These are phyloP conservation scores for Calephelis nemesis DNA, from an alignment of 1,140 invertebrate genomes.

Conservation along the genomic window DNA sequence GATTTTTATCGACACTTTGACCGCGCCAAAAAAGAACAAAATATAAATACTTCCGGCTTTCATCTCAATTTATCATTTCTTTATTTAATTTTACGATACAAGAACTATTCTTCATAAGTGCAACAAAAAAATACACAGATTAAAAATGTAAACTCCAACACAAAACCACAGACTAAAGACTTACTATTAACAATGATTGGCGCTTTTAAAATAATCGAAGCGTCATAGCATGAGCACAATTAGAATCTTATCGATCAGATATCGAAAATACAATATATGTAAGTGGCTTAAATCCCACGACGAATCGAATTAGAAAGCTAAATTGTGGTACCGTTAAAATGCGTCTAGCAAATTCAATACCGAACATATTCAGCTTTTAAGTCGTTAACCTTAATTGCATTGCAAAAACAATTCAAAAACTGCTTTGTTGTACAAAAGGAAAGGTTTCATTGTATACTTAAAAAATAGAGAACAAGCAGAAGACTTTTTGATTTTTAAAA, in stretches of 20 bases:
- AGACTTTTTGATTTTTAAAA: no score
- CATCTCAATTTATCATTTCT: no score
- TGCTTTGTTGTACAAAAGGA: background rate
- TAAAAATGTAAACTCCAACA: conserved; percentile 2
- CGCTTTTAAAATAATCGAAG: conserved; percentile 33
- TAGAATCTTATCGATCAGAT: conserved; percentile 52
- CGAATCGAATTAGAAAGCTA: conserved; percentile 63
- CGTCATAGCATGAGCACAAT: conserved; percentile 51
- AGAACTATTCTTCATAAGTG: no score
- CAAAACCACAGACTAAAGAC: conserved; percentile 20
- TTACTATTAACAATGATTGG: conserved; percentile 10
- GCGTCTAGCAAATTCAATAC: conserved; percentile 39
- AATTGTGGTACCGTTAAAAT: conserved; percentile 52
- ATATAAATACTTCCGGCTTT: no score
- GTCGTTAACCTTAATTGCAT: conserved; percentile 62
- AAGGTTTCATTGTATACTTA: no score
- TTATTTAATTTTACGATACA: no score
- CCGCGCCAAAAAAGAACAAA: no score
- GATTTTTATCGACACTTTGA: no score
- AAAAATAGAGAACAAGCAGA: no score
- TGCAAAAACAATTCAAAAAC: conserved; percentile 47
- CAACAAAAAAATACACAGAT: no score
- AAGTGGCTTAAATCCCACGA: conserved; percentile 39
- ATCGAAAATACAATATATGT: conserved; percentile 32
- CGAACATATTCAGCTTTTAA: conserved; percentile 37